These are phyloP conservation scores for Syngnathoides biaculeatus DNA, from an alignment of 2,113 vertebrate genomes.

Conservation along the genomic window DNA sequence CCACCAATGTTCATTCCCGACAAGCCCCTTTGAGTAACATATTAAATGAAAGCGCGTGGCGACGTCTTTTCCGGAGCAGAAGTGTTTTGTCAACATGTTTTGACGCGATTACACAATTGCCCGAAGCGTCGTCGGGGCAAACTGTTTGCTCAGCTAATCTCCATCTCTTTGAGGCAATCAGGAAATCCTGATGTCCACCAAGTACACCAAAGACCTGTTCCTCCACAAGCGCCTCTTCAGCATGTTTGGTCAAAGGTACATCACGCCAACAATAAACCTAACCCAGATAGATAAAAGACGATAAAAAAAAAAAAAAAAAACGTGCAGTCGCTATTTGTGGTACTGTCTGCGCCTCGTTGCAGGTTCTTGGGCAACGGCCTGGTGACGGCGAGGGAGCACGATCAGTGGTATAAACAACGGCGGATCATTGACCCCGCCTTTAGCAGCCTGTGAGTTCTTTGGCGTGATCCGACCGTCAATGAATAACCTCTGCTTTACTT, in stretches of 20 bases:
- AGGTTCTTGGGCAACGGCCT: conserved; percentile 87
- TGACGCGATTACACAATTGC: background rate
- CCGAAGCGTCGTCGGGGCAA: background rate
- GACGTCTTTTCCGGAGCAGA: background rate
- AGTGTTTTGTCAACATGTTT: background rate
- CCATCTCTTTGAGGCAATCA: conserved; percentile 27
- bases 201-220: conserved; percentile 63
- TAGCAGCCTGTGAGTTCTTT: conserved; percentile 76
- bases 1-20: background rate
- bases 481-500: background rate
- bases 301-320: background rate
- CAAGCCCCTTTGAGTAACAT: background rate
- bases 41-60: background rate
- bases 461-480: background rate
- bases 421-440: conserved; percentile 87
- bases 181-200: conserved; percentile 74
- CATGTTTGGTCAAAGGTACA: conserved; percentile 70
- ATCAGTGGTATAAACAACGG: conserved; percentile 85
- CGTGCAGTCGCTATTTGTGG: background rate
- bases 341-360: background rate
- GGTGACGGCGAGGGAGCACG: conserved; percentile 74
- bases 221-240: conserved; percentile 51
- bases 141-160: no score
- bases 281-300: no score
- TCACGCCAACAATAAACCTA: no score